Evolutionary conservation across 2,888 invertebrate genomes (phyloP).

Genomic region (Agonopterix subpropinquella): DNA sequence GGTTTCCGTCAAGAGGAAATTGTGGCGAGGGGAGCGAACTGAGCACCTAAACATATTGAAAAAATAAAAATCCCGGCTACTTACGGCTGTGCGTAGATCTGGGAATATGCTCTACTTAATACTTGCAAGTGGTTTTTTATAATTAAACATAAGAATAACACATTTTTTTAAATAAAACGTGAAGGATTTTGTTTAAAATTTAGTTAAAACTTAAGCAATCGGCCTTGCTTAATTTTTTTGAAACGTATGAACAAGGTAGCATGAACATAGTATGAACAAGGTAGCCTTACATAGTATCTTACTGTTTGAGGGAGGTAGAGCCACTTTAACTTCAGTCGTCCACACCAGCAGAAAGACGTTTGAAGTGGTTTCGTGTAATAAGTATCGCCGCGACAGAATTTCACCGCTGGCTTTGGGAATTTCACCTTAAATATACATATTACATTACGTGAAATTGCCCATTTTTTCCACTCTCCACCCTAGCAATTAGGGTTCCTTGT

Average conservation of each 20-base stretch:
- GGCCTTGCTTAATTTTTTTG: no score
- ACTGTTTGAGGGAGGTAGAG: constrained; percentile 31
- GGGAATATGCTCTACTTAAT: constrained; percentile 38
- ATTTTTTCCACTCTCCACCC: constrained; percentile 77
- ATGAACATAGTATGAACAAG: no score
- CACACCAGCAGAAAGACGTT: constrained; percentile 51
- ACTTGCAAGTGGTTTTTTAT: no score
- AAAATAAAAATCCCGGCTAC: constrained; percentile 73
- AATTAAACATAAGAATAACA: no score
- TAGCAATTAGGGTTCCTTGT: constrained; percentile 74
- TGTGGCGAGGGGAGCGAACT: constrained; percentile 61
- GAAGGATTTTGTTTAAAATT: no score
- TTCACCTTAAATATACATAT: constrained; percentile 75
- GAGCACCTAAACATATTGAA: constrained; percentile 74
- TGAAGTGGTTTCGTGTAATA: constrained; percentile 67
- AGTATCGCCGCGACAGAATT: constrained; percentile 68
- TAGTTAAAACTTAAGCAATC: no score
- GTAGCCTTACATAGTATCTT: no score
- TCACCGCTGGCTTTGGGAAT: constrained; percentile 55
- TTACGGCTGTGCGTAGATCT: constrained; percentile 33
- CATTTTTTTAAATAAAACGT: no score
- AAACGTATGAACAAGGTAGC: no score
- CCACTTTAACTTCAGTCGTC: constrained; percentile 24
- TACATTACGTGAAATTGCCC: constrained; percentile 76
- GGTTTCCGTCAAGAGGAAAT: constrained; percentile 76